A percentile compares a stretch with the other conserved stretches of the same genome.
phyloP scores from a whole-genome alignment of 2,797 vertebrate species.

The Todus mexicanus region DNA sequence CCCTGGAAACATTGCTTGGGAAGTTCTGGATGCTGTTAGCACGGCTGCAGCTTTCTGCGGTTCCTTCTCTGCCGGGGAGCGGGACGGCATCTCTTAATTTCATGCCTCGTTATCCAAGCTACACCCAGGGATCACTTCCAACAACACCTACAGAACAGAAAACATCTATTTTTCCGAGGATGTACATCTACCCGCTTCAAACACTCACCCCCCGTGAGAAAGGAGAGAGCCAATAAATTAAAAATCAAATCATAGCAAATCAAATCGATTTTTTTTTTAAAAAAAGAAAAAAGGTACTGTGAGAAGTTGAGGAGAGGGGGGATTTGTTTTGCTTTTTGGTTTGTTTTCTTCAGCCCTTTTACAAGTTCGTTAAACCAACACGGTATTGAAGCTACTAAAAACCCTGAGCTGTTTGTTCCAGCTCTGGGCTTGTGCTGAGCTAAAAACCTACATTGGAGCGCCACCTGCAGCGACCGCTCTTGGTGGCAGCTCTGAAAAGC shows the following conservation, averaged over 20 bases:
- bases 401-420: neutral
- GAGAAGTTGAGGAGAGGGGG: neutral
- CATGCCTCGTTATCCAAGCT: neutral
- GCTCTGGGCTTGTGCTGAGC: neutral
- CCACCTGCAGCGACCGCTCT: conserved; percentile 77
- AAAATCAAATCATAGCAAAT: neutral
- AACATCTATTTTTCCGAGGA: neutral
- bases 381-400: conserved; percentile 48
- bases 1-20: neutral
- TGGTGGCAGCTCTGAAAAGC: conserved; percentile 23
- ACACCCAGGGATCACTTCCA: neutral
- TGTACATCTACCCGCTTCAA: neutral
- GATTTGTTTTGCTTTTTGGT: neutral
- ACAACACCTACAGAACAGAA: neutral
- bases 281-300: neutral
- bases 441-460: conserved; percentile 78
- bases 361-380: conserved; percentile 60
- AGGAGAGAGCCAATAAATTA: neutral
- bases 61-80: accelerated
- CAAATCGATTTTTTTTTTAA: too few relatives aligned
- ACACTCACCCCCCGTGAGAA: neutral
- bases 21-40: neutral
- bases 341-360: conserved; percentile 14
- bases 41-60: neutral
- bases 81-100: neutral